These are phyloP conservation scores for Leptinotarsa haldemani DNA, from an alignment of 2,888 invertebrate genomes.

Conservation along the genomic window DNA sequence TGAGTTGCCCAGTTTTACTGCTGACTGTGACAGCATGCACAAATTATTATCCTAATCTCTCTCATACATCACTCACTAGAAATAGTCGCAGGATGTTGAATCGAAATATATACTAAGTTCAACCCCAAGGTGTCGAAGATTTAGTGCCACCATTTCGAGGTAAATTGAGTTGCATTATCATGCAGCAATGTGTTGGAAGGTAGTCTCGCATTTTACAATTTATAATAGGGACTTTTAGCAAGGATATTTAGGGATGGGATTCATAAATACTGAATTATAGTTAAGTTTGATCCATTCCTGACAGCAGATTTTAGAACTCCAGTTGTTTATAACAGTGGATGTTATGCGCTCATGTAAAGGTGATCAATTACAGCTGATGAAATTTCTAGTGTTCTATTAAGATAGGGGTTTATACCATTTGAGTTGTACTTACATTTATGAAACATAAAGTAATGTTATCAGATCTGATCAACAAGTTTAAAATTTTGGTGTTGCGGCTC, in stretches of 20 bases:
- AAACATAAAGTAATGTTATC: slow-evolving; percentile 44
- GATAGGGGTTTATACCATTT: background rate
- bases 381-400: too few species aligned
- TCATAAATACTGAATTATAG: too few species aligned
- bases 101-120: background rate
- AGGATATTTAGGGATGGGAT: too few species aligned
- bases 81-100: background rate
- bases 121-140: background rate
- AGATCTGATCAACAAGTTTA: slow-evolving; percentile 79
- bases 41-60: background rate
- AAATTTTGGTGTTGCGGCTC: slow-evolving; percentile 82
- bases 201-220: background rate
- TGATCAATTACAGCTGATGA: too few species aligned
- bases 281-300: too few species aligned
- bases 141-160: background rate
- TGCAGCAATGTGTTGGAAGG: background rate
- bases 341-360: too few species aligned
- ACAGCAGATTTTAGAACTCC: too few species aligned
- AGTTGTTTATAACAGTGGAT: too few species aligned
- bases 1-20: background rate
- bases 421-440: background rate
- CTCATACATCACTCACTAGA: background rate
- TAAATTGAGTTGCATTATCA: background rate
- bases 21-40: background rate
- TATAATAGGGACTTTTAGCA: background rate